Base-by-base conservation (phyloP, 1,140 invertebrate genomes). In the Cyclargus thomasi region DNA sequence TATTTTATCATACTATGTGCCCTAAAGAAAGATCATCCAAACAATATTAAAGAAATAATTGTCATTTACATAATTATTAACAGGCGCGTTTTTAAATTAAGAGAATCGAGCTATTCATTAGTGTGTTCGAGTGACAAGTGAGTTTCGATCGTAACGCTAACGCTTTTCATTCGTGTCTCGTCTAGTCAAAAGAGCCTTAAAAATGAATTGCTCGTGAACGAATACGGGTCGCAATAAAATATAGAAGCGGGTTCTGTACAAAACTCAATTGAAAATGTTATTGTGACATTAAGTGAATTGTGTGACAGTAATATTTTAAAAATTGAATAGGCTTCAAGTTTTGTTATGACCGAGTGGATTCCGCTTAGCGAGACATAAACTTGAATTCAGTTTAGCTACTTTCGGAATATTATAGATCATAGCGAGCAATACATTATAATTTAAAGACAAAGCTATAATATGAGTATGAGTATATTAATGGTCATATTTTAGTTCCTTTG, bases 161-260 rank as follows among this genome's bases (percentile, higher is more conserved):
- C 20, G 53, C 67, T 63, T 71, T 71, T 53, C 64, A 68, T 67
- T 72, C 65, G 20, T 67, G 62, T 67, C 67, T 68, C 64, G 62
- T 67, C 70, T 68, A 68, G 70, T 66, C 70, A 71, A 71, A 72
- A 67, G 67, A 39, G 62, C 64, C 65, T 71, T 67, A 69, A 72
- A 72, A 69, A 72, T 72, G 66, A 68, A 71, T 72, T 53, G 67
- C 67, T 68, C 62, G 67, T 53, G 53, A 53, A 63, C 53, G 67
- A 53, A 68, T 69, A 62, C 65, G 53, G 65, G 22, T 69, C 64
- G 64, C 63, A 71, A 69, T 72, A 69, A 69, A 72, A 67, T 63
- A 62, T 55, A 63, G 64, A 64, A 66, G 67, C 36, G 29, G 7
- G 18, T 65, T 29, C 64, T 47, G 57, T 35, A 64, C 65, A 35